Evolutionary conservation across 2,113 vertebrate species (phyloP).

Genomic region (Paraplagusia blochii): DNA sequence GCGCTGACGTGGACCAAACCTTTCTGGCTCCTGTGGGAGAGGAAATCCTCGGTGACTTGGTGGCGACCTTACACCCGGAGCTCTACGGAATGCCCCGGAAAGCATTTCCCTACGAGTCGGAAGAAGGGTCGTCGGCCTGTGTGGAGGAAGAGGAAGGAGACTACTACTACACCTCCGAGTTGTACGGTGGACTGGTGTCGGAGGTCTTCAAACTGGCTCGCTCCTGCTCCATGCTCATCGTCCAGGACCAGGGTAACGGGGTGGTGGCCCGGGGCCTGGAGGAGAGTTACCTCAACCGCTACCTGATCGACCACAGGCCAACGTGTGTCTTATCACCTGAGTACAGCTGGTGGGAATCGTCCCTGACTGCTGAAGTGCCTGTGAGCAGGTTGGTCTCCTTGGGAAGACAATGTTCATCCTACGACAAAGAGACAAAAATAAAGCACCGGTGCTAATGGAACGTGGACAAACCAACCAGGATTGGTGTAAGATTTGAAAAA

Average conservation of each 20-base stretch:
- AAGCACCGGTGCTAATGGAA: conserved; percentile 37
- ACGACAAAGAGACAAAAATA: conserved; percentile 34
- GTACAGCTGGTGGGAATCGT: conserved; percentile 76
- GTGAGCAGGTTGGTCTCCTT: conserved; percentile 65
- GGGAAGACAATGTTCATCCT: conserved; percentile 53
- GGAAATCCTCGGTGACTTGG: conserved; percentile 72
- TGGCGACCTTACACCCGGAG: conserved; percentile 73
- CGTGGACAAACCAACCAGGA: no score
- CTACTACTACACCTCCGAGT: conserved; percentile 77
- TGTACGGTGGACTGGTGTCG: conserved; percentile 70
- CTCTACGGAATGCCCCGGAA: conserved; percentile 53
- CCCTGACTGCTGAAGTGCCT: conserved; percentile 46
- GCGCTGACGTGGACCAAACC: conserved; percentile 74
- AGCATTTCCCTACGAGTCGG: conserved; percentile 63
- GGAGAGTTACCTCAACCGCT: conserved; percentile 80
- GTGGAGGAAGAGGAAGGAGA: conserved; percentile 70
- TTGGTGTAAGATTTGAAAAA: no score
- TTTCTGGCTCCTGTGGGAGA: conserved; percentile 70
- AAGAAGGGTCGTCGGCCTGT: conserved; percentile 58
- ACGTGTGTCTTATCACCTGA: conserved; percentile 76
- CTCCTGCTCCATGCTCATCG: conserved; percentile 68
- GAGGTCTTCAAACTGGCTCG: conserved; percentile 65
- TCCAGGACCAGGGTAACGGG: conserved; percentile 65
- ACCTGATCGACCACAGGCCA: conserved; percentile 71
- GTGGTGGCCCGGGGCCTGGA: conserved; percentile 66